These are phyloP conservation scores for Tangara arthus DNA, from an alignment of 2,797 vertebrate species.

Conservation along the genomic window DNA sequence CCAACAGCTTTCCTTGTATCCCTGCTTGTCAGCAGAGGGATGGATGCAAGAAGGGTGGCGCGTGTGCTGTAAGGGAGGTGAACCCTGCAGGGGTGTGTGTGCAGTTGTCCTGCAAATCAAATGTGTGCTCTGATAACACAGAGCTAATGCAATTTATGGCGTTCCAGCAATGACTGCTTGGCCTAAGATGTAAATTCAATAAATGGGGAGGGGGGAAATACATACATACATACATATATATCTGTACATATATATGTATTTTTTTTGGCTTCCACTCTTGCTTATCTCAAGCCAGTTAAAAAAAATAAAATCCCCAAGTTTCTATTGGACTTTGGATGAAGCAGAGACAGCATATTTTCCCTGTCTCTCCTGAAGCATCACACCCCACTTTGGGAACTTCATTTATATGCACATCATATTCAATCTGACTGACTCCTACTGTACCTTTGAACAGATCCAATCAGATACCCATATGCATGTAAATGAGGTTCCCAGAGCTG, in stretches of 20 bases:
- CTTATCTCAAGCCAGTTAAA: slow-evolving; percentile 64
- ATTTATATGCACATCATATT: slow-evolving; percentile 77
- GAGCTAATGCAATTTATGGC: background rate
- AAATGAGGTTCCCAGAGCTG: slow-evolving; percentile 75
- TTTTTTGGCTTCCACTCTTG: slow-evolving; percentile 53
- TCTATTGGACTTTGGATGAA: slow-evolving; percentile 73
- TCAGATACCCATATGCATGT: slow-evolving; percentile 78
- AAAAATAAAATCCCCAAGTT: slow-evolving; percentile 67
- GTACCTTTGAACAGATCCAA: slow-evolving; percentile 80
- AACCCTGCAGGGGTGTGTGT: background rate
- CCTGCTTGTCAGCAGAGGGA: background rate
- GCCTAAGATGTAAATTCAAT: slow-evolving; percentile 20
- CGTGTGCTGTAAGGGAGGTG: fast-evolving
- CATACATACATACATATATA: background rate
- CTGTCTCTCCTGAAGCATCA: slow-evolving; percentile 66
- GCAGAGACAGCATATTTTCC: slow-evolving; percentile 71
- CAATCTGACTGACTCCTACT: slow-evolving; percentile 76
- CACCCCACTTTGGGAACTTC: slow-evolving; percentile 72
- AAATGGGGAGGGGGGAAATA: background rate
- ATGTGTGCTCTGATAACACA: background rate
- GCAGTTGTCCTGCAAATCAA: background rate
- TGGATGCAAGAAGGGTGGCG: fast-evolving
- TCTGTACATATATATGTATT: background rate
- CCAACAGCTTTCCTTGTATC: background rate
- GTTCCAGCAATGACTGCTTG: background rate